phyloP scores from a whole-genome alignment of 37 sponge, comb jelly and placozoan genomes.

The Halichondria panicea region DNA sequence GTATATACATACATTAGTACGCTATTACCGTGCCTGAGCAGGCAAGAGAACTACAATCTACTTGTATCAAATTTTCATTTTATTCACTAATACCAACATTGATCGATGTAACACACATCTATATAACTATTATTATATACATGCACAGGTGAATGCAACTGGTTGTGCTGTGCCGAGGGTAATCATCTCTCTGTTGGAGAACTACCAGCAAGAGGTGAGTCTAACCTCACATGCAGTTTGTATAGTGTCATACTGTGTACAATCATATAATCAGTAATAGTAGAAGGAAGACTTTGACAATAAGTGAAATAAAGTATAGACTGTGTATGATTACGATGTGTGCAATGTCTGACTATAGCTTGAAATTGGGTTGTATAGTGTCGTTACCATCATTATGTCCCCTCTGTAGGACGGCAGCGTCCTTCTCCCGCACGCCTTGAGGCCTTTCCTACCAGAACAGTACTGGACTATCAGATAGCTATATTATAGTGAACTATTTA shows the following conservation, averaged over 20 bases:
- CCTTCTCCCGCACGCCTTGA: slow-evolving; percentile 25
- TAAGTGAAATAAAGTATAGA: slow-evolving; percentile 8
- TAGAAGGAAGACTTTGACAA: no score
- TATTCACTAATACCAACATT: no score
- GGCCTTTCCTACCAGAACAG: slow-evolving; percentile 38
- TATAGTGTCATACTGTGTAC: background rate
- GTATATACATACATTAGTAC: no score
- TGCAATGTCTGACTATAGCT: background rate
- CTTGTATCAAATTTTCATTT: no score
- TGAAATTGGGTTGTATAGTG: background rate
- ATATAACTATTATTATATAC: background rate
- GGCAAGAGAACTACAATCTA: no score
- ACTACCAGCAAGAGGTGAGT: slow-evolving; percentile 61
- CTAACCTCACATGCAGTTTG: background rate
- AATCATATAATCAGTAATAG: no score
- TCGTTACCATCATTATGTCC: no score
- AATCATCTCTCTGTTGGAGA: slow-evolving; percentile 67
- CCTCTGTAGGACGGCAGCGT: slow-evolving; percentile 63
- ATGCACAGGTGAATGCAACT: slow-evolving; percentile 75
- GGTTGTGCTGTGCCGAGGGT: slow-evolving; percentile 72
- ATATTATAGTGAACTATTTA: no score
- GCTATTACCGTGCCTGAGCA: no score
- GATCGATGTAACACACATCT: no score
- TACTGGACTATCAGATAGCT: no score
- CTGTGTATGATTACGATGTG: background rate